Evolutionary conservation across 92 coral and sea anemone species (phyloP).

Genomic region (Epizoanthus rinbou): DNA sequence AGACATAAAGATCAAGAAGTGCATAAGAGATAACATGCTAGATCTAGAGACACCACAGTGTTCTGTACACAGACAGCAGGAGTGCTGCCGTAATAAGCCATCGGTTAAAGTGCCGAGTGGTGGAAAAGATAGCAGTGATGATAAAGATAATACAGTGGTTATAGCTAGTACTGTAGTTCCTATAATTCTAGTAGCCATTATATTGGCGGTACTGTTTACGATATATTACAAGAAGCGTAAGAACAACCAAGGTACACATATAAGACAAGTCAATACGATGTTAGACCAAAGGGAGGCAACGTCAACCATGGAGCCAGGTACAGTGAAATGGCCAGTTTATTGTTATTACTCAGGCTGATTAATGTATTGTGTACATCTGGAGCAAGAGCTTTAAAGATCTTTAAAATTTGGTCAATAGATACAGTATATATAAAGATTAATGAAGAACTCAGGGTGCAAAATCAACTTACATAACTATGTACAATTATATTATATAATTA

Average conservation of each 20-base stretch:
- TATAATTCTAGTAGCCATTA: background rate
- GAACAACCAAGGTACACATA: background rate
- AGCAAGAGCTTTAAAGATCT: too few relatives aligned
- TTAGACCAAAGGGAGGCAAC: too few relatives aligned
- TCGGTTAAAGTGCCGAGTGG: background rate
- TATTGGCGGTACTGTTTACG: background rate
- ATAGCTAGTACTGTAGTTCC: background rate
- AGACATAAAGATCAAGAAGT: conserved; percentile 4
- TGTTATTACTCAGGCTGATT: too few relatives aligned
- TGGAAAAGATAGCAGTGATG: background rate
- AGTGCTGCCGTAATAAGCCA: background rate
- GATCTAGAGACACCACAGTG: background rate
- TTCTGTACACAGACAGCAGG: background rate
- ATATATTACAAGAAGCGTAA: background rate
- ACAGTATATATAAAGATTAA: too few relatives aligned
- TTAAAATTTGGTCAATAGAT: background rate
- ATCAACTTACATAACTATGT: too few relatives aligned
- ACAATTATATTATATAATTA: too few relatives aligned
- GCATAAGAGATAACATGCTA: background rate
- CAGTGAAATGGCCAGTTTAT: too few relatives aligned
- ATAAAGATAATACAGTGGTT: background rate
- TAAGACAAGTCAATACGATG: background rate
- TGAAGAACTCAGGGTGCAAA: too few relatives aligned
- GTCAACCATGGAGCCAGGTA: too few relatives aligned
- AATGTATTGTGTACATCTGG: too few relatives aligned